These are phyloP conservation scores for Rhyzopertha dominica DNA, from an alignment of 1,140 invertebrate species.

Conservation along the genomic window DNA sequence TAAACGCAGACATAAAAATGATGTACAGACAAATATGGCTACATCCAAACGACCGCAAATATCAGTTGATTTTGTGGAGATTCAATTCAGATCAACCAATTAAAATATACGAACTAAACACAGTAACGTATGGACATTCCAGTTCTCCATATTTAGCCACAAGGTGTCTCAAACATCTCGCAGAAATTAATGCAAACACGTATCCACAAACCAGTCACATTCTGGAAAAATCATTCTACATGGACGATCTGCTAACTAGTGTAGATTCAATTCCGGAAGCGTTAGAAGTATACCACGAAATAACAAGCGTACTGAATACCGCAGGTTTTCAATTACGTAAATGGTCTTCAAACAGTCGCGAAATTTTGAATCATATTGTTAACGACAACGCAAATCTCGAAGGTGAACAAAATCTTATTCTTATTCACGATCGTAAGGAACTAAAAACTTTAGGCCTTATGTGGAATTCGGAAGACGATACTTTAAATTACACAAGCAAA, in stretches of 20 bases:
- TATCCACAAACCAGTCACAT: conserved; percentile 22
- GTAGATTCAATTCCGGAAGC: conserved; percentile 16
- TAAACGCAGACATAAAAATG: conserved; percentile 21
- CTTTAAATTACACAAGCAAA: too few relatives aligned
- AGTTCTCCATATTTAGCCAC: conserved; percentile 35
- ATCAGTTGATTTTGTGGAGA: conserved; percentile 20
- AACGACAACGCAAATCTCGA: too few relatives aligned
- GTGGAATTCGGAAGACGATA: too few relatives aligned
- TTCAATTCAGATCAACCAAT: conserved; percentile 4
- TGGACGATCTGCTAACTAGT: conserved; percentile 41
- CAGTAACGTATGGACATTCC: conserved; percentile 20
- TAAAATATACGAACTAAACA: conserved; percentile 21
- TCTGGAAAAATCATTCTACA: conserved; percentile 32
- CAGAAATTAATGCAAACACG: conserved; percentile 11
- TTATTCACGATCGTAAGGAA: too few relatives aligned
- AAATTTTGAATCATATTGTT: too few relatives aligned
- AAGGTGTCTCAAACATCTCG: conserved; percentile 24
- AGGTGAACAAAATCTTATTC: too few relatives aligned
- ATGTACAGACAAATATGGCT: conserved; percentile 20
- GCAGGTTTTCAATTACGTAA: too few relatives aligned
- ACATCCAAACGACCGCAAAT: conserved; percentile 3
- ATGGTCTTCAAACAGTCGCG: too few relatives aligned
- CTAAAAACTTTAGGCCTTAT: too few relatives aligned
- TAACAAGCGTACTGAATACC: too few relatives aligned
- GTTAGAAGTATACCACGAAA: not conserved